Evolutionary conservation across 2,888 invertebrate genomes (phyloP), one percentile per base, ranked within the genome.

Genomic region (Julus scanicus): DNA sequence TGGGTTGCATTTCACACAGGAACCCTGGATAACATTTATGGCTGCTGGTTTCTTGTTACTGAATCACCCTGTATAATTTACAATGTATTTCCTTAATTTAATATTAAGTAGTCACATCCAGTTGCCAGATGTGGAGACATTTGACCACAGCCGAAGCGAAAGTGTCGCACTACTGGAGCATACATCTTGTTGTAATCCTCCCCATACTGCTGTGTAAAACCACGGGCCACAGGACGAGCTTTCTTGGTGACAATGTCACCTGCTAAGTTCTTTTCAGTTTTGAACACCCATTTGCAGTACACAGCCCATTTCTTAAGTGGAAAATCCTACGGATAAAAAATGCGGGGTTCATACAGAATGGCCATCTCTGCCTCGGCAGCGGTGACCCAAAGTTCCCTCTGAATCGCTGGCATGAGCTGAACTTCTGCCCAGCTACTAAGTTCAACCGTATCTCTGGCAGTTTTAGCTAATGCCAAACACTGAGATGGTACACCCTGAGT

Each of bases 231-330:
- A 89, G 91, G 86, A 89, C 91, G 85, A 86, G 89, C 88, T 87
- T 90, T 85, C 63, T 90, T 20, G 37, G 88, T 44, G 17, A 48
- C 40, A 15, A 17, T n/a, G 15, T 48, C 89, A 5, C 84, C 89
- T 44, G 8, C 44, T 86, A n/a, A 49, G 49, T 11, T 53, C 83
- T n/a, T 86, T 48, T 57, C 91, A 91, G 29, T 88, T 90, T 63
- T 90, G 90, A 89, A 91, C 91, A 0, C 89, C 91, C 91, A 87
- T 87, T 87, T 86, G 89, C 49, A 89, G 37, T 83, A 40, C 4
- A 1, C 39, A 1, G 8, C 8, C 44, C 2, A 2, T 44, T 44
- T 44, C 6, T 44, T 44, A 1, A 2, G 44, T 44, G 86, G 86
- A 3, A 86, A n/a, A 13, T 9, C 44, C 3, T 4, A 0, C 3